Conservation (phyloP, 1,140 invertebrate genomes). For the Anadara kagoshimensis region DNA sequence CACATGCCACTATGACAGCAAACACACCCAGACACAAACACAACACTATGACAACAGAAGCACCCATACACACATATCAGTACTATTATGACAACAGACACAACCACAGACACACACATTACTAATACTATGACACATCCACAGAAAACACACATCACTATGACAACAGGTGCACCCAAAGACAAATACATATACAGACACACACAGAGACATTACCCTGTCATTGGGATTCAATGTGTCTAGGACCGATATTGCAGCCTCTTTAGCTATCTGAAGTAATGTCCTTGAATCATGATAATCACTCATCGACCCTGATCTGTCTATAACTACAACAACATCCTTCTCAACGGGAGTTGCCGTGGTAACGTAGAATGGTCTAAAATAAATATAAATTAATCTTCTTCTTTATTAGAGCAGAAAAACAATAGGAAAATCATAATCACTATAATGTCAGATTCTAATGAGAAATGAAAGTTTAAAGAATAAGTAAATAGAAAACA, state of each 20-base stretch:
- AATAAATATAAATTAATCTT: background rate
- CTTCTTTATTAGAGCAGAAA: background rate
- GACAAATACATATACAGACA: background rate
- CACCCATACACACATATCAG: no score
- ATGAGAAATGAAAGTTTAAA: no score
- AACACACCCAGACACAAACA: no score
- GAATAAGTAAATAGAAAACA: no score
- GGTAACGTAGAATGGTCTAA: conserved; percentile 13
- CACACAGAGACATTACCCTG: conserved; percentile 31
- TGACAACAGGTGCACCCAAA: no score
- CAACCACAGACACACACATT: no score
- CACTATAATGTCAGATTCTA: no score
- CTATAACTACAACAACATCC: conserved; percentile 23
- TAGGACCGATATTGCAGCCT: conserved; percentile 26
- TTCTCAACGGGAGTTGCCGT: conserved; percentile 16
- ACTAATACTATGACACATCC: background rate
- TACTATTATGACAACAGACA: no score
- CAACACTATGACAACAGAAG: no score
- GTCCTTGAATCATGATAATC: background rate
- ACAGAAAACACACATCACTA: background rate
- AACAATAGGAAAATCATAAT: no score
- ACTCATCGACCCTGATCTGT: conserved; percentile 25
- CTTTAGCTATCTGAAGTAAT: conserved; percentile 27
- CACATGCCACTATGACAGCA: no score
- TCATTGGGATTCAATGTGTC: conserved; percentile 34